Base-by-base conservation (phyloP, 1,140 invertebrate genomes). In the Homarus americanus region DNA sequence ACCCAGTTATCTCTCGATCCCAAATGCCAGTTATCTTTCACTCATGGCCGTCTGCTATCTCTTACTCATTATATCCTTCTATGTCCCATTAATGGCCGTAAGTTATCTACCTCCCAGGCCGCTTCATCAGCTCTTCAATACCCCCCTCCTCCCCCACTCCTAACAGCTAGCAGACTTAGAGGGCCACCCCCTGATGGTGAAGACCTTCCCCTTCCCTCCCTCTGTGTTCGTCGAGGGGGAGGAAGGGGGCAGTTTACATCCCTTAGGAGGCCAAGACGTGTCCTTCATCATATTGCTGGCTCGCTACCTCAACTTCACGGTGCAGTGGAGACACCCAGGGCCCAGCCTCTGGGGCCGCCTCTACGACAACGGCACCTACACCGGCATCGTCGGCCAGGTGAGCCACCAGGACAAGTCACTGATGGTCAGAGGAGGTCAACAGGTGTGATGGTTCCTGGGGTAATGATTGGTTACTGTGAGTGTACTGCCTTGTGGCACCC, bases 201-300 rank as follows among this genome's bases (percentile, higher is more conserved):
- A 83, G 34, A 69, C 82, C 53, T 83, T 69, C 63, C 34, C 58
- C 5, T 83, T 83, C 40, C 7, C 58, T 12, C 82, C 82, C 20
- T 83, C 82, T 34, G 82, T 83, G 32, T 69, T 83, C 34, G 82
- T 53, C 36, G 41, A 38, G 7, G 5, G 58, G 24, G 36, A 36
- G 82, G 79, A 63, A 58, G 79, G 44, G 24, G 49, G 28, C 24
- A 53, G 9, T 7, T n/a, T 83, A 1, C n/a, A 4, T 58, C 82
- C 82, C 20, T 34, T 10, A 69, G 82, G 82, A 66, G 82, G 82
- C 20, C 82, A 83, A 40, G 82, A 83, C 63, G 82, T 83, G 82
- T 40, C 49, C 36, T 83, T 83, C 58, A 41, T 83, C 17, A 20
- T 32, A 4, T 58, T 83, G 10, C 82, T 83, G 63, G 82, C 82